Evolutionary conservation across 1,140 invertebrate genomes (phyloP), one percentile per base, ranked within the genome.

Genomic region (Meloidogyne floridensis): DNA sequence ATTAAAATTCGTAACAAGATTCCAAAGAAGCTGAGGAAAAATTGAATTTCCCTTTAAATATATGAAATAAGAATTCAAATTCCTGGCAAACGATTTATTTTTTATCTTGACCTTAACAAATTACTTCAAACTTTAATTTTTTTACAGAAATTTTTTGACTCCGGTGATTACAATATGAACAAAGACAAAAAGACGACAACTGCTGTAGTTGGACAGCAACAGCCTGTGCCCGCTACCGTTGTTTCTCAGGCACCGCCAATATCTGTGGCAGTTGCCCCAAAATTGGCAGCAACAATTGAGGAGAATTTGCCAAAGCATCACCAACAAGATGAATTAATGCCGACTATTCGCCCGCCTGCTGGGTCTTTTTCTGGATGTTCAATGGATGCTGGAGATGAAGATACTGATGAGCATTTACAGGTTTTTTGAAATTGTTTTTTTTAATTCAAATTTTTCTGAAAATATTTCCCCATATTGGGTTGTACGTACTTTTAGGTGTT

Each of bases 91-190:
- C 32, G 32, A 32, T 32, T 32, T 32, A 32, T 32, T 32, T 32
- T 32, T 32, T 32, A 32, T 32, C 32, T 32, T 32, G 32, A 32
- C 32, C 32, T 32, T 32, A 32, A 32, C 32, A 32, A 32, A 20
- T 20, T 20, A 20, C 20, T 20, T 32, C 2, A 32, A 32, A 32
- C 1, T 32, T 32, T 32, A 32, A 32, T 32, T 32, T 69, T 42
- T 42, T 70, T 79, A 56, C 77, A 89, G 88, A 89, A 89, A 79
- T 89, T 90, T 79, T 89, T 89, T 74, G 88, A 89, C 69, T 90
- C 89, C 42, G 88, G 88, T 54, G 88, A 89, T 74, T 89, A 89
- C 76, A 86, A 86, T 18, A 89, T 89, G 88, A 86, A 89, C 65
- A 84, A 90, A 70, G 81, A 87, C 56, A 89, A 90, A 32, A 70